Base-by-base conservation (phyloP, 2,888 invertebrate species). In the Cyaniris semiargus region DNA sequence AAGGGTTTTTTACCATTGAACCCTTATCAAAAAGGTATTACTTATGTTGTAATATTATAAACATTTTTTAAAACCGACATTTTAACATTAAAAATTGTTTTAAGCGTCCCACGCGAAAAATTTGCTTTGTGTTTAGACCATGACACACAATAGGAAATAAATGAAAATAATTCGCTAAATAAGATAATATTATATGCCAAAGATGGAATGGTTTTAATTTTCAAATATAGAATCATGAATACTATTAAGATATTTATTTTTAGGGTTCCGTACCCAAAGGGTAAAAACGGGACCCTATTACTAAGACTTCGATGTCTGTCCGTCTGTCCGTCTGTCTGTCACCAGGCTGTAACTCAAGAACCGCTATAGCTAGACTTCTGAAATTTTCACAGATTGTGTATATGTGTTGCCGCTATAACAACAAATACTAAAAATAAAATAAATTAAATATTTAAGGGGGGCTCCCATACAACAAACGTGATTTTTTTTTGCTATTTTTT, bases 11-110 rank as follows among this genome's bases (percentile, higher is more conserved):
- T 23, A 21, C 60, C 21, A 60, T 23, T 60, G 60, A 23, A 60
- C 60, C 60, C 60, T 60, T 60, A 23, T 60, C 60, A 60, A 60
- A 60, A 60, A 60, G 60, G 23, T 4, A 60, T 60, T 60, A 60
- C 60, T 23, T 60, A 21, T 60, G 60, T 60, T 13, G 60, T 60
- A 60, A 60, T 60, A 23, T 60, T 60, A 60, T 23, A 60, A 60
- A 60, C 60, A 23, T 60, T 23, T 60, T 60, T 60, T 8, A 60
- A 60, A 60, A 60, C 3, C 13, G 23, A 13, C 60, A 60, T 60
- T 60, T 23, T 60, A 60, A 60, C 58, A 23, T 23, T 60, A 13
- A 23, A 60, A 8, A 58, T 58, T 58, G 21, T 60, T 23, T 58
- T 23, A 10, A 60, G 60, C 21, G 4, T 60, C 58, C 21, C 58